Conservation (phyloP, 2,113 vertebrate species). For the Sporophila hypoxantha region DNA sequence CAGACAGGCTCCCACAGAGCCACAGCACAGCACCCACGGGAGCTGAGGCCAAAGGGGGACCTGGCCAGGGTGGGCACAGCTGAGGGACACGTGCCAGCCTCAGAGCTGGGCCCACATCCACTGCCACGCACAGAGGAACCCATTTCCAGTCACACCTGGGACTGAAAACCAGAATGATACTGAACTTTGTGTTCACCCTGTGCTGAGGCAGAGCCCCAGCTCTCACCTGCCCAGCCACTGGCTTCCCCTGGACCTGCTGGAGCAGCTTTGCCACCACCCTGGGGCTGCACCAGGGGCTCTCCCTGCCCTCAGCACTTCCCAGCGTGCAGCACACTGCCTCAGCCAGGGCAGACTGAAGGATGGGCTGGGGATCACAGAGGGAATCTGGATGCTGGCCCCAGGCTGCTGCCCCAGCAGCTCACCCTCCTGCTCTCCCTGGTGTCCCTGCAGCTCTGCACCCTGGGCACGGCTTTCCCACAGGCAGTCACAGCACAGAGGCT, state of each 20-base stretch:
- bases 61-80: accelerated
- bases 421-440: neutral
- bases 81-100: accelerated
- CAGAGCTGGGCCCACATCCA: neutral
- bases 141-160: accelerated
- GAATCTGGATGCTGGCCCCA: accelerated
- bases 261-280: accelerated
- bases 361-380: accelerated
- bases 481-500: constrained; percentile 37
- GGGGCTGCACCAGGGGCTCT: neutral
- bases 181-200: neutral
- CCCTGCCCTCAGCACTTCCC: neutral
- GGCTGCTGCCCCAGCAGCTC: neutral
- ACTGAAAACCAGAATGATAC: accelerated
- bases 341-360: accelerated
- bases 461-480: constrained; percentile 14
- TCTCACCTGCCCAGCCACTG: accelerated
- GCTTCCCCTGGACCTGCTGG: neutral
- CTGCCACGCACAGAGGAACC: accelerated
- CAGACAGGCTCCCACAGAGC: neutral
- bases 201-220: neutral
- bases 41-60: neutral
- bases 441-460: neutral
- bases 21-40: neutral
- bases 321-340: too few relatives aligned